These are phyloP conservation scores for Danio albolineatus DNA, from an alignment of 2,797 vertebrate species.

Conservation along the genomic window DNA sequence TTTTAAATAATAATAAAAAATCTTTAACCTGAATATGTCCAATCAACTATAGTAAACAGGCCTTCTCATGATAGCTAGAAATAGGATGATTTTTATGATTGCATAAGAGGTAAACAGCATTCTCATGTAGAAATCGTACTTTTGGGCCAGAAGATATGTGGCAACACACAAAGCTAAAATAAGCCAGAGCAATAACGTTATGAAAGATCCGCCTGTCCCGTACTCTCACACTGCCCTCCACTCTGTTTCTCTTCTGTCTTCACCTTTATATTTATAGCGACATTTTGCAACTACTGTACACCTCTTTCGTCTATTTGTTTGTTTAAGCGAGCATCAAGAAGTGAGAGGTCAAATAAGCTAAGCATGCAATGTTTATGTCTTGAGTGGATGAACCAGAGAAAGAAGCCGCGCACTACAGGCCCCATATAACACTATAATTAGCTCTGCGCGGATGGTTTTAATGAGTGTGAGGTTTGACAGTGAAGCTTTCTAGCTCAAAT, in stretches of 20 bases:
- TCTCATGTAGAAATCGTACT: slow-evolving; percentile 17
- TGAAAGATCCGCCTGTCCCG: slow-evolving; percentile 44
- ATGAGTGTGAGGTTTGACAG: slow-evolving; percentile 74
- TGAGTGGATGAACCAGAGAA: slow-evolving; percentile 48
- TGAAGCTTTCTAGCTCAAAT: slow-evolving; percentile 73
- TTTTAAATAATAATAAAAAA: too few species aligned
- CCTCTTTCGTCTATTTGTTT: slow-evolving; percentile 55
- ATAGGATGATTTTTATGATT: slow-evolving; percentile 22
- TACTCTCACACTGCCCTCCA: slow-evolving; percentile 2
- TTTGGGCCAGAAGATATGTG: slow-evolving; percentile 34
- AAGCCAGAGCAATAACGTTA: slow-evolving; percentile 36
- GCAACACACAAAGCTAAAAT: slow-evolving; percentile 47
- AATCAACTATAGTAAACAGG: not conserved
- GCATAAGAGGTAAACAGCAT: slow-evolving; percentile 31
- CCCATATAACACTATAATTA: slow-evolving; percentile 78
- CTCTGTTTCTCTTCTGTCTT: slow-evolving; percentile 12
- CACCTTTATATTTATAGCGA: slow-evolving; percentile 72
- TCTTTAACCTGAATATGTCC: not conserved
- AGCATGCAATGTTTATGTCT: slow-evolving; percentile 47
- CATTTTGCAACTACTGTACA: slow-evolving; percentile 59
- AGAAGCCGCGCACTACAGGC: slow-evolving; percentile 42
- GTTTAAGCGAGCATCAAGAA: slow-evolving; percentile 45
- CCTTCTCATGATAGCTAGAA: slow-evolving; percentile 7
- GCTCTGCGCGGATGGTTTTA: slow-evolving; percentile 72
- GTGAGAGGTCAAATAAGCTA: slow-evolving; percentile 28